Evolutionary conservation across 2,888 invertebrate species (phyloP), one percentile per base, ranked within the genome.

Genomic region (Malthinus seriepunctatus): DNA sequence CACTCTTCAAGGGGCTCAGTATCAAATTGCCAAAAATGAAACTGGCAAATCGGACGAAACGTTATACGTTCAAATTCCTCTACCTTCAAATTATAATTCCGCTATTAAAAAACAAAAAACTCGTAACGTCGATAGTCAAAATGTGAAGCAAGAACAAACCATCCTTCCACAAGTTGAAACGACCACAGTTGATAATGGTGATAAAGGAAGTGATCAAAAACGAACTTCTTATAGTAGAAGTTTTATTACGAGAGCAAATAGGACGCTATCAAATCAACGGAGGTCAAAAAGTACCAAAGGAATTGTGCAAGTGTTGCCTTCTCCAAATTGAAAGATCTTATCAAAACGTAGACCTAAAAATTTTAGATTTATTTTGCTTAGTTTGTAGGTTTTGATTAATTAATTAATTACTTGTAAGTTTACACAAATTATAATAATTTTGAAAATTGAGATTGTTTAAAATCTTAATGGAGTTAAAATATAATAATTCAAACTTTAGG

Each of bases 61-160:
- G 39, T 63, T 78, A 15, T 73, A 73, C 45, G 76, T 78, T 1
- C 73, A 74, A 65, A 76, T 78, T 54, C 78, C 77, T 48, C 65
- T 78, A 53, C 78, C 78, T 4, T 71, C 74, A 51, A 71, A 71
- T 0, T 44, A 67, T 42, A 62, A 67, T 44, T 56, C 58, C 23
- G 23, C 3, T 23, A 23, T 3, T 23, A 32, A 58, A 48, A 32
- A 34, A 15, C 9, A 42, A 39, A 39, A 54, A 54, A 15, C 38
- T 42, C 4, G 39, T n/a, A 15, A 23, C 23, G 15, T 23, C 1
- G 39, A 42, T 15, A 42, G 4, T 15, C 14, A 42, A 42, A 42
- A 15, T 23, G 14, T 15, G 23, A 42, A 42, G 2, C 6, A 14
- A 2, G 39, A 42, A 8, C 39, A 42, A 42, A 42, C 5, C n/a